These are phyloP conservation scores for Ctenoplectra terminalis DNA, from an alignment of 1,140 invertebrate genomes.

Conservation along the genomic window DNA sequence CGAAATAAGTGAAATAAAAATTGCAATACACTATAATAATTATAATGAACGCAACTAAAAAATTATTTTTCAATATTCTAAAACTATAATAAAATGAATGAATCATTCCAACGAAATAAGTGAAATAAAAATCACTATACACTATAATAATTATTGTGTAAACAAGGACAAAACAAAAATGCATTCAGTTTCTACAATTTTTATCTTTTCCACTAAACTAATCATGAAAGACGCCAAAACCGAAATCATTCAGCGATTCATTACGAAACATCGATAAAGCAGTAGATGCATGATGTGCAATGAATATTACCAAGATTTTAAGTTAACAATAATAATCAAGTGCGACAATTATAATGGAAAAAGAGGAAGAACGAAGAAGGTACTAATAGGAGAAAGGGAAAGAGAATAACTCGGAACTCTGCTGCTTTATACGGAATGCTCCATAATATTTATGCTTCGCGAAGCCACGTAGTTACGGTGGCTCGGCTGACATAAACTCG, in stretches of 20 bases:
- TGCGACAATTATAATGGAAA: neutral
- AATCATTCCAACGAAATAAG: no score
- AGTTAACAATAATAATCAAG: neutral
- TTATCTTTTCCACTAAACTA: neutral
- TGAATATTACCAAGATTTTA: no score
- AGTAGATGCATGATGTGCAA: neutral
- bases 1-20: no score
- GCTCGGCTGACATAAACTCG: conserved; percentile 72
- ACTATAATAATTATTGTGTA: no score
- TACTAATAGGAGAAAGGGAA: neutral
- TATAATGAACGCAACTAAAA: no score
- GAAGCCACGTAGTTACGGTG: conserved; percentile 68
- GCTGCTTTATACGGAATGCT: conserved; percentile 51
- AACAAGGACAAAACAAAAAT: neutral
- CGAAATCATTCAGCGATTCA: neutral
- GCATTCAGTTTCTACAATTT: no score
- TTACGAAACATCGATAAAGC: no score
- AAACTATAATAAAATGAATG: no score
- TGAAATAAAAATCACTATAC: no score
- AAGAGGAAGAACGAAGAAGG: neutral
- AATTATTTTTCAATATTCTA: no score
- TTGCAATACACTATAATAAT: no score
- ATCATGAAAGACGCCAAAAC: neutral
- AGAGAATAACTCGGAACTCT: conserved; percentile 37
- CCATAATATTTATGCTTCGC: conserved; percentile 75